Evolutionary conservation across 37 sponge, comb jelly and placozoan genomes (phyloP).

Genomic region (Petrosia ficiformis): DNA sequence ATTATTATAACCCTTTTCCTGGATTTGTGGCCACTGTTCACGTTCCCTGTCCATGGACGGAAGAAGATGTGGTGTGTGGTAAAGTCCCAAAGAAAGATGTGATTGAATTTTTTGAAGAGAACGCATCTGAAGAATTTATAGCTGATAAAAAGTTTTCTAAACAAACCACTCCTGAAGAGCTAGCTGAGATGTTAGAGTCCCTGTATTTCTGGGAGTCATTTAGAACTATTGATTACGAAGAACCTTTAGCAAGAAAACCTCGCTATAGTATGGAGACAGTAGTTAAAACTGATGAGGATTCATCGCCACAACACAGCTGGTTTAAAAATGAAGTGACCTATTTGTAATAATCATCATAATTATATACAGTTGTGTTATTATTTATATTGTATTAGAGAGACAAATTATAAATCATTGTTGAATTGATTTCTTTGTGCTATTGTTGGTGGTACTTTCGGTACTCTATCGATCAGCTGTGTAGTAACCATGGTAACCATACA

Average conservation of each 20-base stretch:
- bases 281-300: background rate
- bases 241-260: constrained; percentile 35
- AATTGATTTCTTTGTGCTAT: background rate
- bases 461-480: background rate
- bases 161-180: background rate
- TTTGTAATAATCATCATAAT: background rate
- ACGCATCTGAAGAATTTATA: constrained; percentile 39
- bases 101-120: constrained; percentile 14
- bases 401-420: background rate
- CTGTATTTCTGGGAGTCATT: constrained; percentile 52
- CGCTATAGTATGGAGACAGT: constrained; percentile 20
- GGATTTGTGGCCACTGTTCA: constrained; percentile 26
- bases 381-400: background rate
- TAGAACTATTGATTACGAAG: constrained; percentile 28
- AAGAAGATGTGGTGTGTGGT: constrained; percentile 27
- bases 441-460: background rate
- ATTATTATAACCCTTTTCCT: constrained; percentile 35
- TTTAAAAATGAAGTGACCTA: too few relatives aligned
- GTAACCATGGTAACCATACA: too few relatives aligned
- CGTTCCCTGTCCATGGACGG: constrained; percentile 43
- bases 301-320: too few relatives aligned
- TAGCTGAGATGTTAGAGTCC: constrained; percentile 28
- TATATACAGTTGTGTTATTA: background rate
- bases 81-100: constrained; percentile 10
- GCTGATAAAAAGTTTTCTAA: constrained; percentile 4